Percentiles rank a stretch among this genome's conserved stretches.
phyloP scores from a whole-genome alignment of 2,888 invertebrate genomes.

The Asteroscopus sphinx region DNA sequence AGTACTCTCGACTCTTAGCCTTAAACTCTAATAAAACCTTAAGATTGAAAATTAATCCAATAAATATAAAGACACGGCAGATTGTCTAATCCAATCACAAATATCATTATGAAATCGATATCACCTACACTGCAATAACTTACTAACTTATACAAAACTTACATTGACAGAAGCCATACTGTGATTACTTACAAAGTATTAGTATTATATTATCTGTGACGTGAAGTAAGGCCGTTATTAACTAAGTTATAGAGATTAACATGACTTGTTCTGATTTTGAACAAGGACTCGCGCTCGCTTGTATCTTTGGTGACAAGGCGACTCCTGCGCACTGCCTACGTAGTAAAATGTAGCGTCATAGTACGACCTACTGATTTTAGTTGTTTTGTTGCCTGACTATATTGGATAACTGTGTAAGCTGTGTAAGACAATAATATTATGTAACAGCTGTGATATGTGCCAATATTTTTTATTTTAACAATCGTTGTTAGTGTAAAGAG shows the following conservation, averaged over 20 bases:
- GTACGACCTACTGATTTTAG: slow-evolving; percentile 27
- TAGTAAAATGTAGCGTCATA: slow-evolving; percentile 44
- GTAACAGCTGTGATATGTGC: no score
- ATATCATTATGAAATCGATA: slow-evolving; percentile 25
- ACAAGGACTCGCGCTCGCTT: slow-evolving; percentile 55
- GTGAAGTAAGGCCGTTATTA: slow-evolving; percentile 1
- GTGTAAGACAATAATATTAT: neutral
- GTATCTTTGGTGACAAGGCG: slow-evolving; percentile 50
- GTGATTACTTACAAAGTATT: slow-evolving; percentile 7
- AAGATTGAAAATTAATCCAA: no score
- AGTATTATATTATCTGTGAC: no score
- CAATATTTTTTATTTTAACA: no score
- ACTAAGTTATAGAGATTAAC: slow-evolving; percentile 15
- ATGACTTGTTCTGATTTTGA: slow-evolving; percentile 24
- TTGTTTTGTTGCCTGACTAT: slow-evolving; percentile 26
- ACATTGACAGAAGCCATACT: slow-evolving; percentile 29
- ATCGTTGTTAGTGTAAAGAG: no score
- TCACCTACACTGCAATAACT: slow-evolving; percentile 38
- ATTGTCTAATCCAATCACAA: slow-evolving; percentile 23
- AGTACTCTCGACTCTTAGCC: no score
- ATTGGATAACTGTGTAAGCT: slow-evolving; percentile 5
- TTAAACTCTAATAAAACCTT: no score
- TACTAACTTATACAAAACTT: slow-evolving; percentile 17
- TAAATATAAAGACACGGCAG: slow-evolving; percentile 1
- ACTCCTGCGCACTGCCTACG: slow-evolving; percentile 48